Percentiles rank a stretch among this genome's conserved stretches.
Evolutionary conservation across 2,888 invertebrate species (phyloP).

Genomic region (Notodromas monacha): DNA sequence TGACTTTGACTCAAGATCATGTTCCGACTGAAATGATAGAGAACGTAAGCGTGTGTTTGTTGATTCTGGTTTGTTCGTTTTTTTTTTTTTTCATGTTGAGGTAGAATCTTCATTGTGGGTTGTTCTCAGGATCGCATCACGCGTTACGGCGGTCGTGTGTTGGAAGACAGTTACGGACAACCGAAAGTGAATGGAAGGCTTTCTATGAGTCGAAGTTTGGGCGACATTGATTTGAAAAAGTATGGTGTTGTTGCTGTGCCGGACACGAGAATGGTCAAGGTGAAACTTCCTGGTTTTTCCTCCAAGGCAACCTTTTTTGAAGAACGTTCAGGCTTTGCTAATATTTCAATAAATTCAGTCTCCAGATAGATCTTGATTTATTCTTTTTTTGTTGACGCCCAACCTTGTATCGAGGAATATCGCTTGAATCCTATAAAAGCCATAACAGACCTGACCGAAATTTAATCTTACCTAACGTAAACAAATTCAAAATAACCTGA

Average conservation of each 20-base stretch:
- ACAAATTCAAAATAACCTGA: too few species aligned
- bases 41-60: slow-evolving; percentile 13
- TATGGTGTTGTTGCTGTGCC: slow-evolving; percentile 20
- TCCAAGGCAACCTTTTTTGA: neutral
- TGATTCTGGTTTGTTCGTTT: slow-evolving; percentile 6
- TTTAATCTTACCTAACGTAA: too few species aligned
- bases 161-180: slow-evolving; percentile 16
- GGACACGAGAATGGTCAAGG: slow-evolving; percentile 15
- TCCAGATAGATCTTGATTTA: too few species aligned
- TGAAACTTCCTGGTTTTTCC: slow-evolving; percentile 10
- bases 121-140: slow-evolving; percentile 17
- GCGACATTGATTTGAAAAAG: slow-evolving; percentile 19
- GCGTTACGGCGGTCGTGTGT: slow-evolving; percentile 16
- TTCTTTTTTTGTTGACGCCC: too few species aligned
- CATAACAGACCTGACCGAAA: too few species aligned
- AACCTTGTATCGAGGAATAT: too few species aligned
- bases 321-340: neutral
- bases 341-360: slow-evolving; percentile 13
- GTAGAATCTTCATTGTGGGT: too few species aligned
- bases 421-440: too few species aligned
- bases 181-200: slow-evolving; percentile 18
- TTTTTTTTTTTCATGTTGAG: too few species aligned
- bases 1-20: slow-evolving; percentile 19
- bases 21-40: slow-evolving; percentile 17
- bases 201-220: slow-evolving; percentile 21